A percentile compares a stretch with the other conserved stretches of the same genome.
Evolutionary conservation across 2,888 invertebrate species (phyloP).

Genomic region (Lasius platythorax): DNA sequence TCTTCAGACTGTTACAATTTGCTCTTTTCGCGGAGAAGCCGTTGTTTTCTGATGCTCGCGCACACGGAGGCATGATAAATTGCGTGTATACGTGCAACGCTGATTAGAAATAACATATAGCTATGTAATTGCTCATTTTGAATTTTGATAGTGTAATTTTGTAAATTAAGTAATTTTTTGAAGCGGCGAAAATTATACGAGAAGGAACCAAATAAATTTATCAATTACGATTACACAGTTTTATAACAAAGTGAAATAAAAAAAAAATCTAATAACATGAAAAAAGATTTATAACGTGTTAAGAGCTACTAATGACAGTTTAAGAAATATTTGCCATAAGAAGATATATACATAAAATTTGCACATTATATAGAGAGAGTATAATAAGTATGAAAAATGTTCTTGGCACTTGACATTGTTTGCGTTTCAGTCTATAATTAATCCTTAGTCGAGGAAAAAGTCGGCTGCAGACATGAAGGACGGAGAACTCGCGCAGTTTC

Average conservation of each 20-base stretch:
- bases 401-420: constrained; percentile 43
- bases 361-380: not conserved
- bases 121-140: not conserved
- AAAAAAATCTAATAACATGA: not conserved
- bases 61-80: constrained; percentile 18
- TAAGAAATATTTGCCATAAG: not conserved
- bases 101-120: constrained; percentile 14
- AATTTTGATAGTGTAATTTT: not conserved
- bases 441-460: constrained; percentile 28
- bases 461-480: constrained; percentile 14
- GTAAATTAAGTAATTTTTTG: not conserved
- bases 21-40: constrained; percentile 23
- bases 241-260: not conserved
- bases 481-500: not conserved
- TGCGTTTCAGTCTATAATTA: constrained; percentile 49
- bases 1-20: constrained; percentile 40
- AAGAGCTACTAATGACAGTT: not conserved
- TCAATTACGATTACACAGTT: not conserved
- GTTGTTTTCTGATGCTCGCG: constrained; percentile 13
- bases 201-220: not conserved
- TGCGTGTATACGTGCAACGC: not conserved
- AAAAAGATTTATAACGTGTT: not conserved
- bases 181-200: not conserved
- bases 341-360: not conserved
- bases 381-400: constrained; percentile 5